Conservation (phyloP, 2,888 invertebrate genomes). For the Mythimna loreyi region DNA sequence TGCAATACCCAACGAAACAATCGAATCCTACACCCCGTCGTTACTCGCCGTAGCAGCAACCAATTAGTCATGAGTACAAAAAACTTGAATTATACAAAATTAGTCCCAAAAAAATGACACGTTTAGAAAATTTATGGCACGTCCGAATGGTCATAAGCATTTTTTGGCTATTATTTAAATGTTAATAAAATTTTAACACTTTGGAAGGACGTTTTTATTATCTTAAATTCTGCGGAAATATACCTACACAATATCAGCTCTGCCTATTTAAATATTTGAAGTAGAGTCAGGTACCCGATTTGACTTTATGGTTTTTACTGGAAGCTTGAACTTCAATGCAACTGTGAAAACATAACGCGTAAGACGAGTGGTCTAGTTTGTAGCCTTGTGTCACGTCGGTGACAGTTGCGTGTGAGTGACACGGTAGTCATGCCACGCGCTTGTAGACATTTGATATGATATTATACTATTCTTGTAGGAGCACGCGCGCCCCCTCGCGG, state of each 20-base stretch:
- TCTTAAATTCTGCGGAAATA: constrained; percentile 70
- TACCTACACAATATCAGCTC: constrained; percentile 50
- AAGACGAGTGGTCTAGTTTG: constrained; percentile 44
- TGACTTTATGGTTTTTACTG: constrained; percentile 31
- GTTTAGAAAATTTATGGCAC: constrained; percentile 83
- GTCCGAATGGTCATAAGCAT: constrained; percentile 77
- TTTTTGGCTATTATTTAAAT: constrained; percentile 82
- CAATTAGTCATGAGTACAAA: constrained; percentile 88
- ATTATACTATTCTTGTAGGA: constrained; percentile 87
- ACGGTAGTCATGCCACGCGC: constrained; percentile 73
- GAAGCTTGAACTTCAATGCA: constrained; percentile 17
- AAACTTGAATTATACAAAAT: constrained; percentile 80
- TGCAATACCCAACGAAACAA: constrained; percentile 85
- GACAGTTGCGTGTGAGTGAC: constrained; percentile 50
- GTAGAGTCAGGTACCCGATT: constrained; percentile 45
- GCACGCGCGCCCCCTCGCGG: constrained; percentile 62
- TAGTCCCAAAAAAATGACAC: constrained; percentile 81
- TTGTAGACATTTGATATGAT: constrained; percentile 86
- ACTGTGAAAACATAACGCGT: constrained; percentile 25
- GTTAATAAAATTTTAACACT: constrained; percentile 87
- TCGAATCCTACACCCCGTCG: constrained; percentile 83
- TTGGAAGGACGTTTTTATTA: constrained; percentile 79
- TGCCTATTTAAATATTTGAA: constrained; percentile 45
- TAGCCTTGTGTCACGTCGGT: constrained; percentile 38
- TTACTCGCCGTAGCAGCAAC: constrained; percentile 74